phyloP scores from a whole-genome alignment of 2,113 vertebrate genomes.

The Embiotoca jacksoni region DNA sequence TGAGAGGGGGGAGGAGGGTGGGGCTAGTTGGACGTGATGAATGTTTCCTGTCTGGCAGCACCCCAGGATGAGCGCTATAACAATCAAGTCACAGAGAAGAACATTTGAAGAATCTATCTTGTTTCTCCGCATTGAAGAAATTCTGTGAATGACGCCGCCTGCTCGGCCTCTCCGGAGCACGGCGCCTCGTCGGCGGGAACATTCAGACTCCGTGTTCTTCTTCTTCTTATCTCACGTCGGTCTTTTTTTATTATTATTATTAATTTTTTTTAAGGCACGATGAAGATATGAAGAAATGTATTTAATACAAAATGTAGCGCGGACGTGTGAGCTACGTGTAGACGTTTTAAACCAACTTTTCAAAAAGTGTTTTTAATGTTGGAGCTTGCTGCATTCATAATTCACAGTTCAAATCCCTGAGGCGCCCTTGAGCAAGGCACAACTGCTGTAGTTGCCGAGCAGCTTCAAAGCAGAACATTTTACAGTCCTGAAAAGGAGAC shows the following conservation, averaged over 20 bases:
- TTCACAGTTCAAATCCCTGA: not conserved
- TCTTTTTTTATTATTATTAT: not conserved
- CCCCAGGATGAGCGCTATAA: not conserved
- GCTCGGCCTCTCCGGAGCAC: too few relatives aligned
- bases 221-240: not conserved
- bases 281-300: not conserved
- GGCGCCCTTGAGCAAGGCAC: too few relatives aligned
- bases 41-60: conserved; percentile 7
- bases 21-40: not conserved
- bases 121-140: not conserved
- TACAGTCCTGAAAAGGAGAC: too few relatives aligned
- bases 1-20: not conserved
- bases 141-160: too few relatives aligned
- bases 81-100: not conserved
- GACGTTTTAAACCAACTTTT: not conserved
- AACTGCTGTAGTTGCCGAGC: not conserved
- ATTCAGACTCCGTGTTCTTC: too few relatives aligned
- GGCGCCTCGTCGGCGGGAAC: too few relatives aligned
- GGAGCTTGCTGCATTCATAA: not conserved
- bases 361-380: not conserved
- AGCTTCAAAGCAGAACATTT: not conserved
- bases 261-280: not conserved
- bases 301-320: too few relatives aligned
- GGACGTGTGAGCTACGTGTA: too few relatives aligned
- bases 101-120: conserved; percentile 39